Conservation (phyloP, 2,888 invertebrate genomes). For the Pegoplata infirma region DNA sequence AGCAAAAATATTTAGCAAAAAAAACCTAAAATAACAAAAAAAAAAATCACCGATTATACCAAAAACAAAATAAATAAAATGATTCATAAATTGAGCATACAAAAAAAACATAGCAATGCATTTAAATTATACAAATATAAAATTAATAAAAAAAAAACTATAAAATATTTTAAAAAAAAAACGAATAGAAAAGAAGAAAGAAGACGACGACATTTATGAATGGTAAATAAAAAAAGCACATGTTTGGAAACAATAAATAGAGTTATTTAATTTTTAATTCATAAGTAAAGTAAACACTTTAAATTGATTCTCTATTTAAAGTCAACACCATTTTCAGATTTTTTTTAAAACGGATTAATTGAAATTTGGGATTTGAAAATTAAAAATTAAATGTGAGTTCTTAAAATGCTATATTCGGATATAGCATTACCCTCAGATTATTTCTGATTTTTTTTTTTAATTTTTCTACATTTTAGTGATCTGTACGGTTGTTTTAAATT, state of each 20-base stretch:
- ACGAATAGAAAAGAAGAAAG: constrained; percentile 59
- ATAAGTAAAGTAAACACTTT: too few species aligned
- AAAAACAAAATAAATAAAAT: constrained; percentile 27
- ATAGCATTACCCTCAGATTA: too few species aligned
- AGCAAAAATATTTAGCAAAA: constrained; percentile 42
- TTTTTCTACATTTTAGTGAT: too few species aligned
- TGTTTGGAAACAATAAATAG: constrained; percentile 71
- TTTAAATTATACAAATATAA: constrained; percentile 62
- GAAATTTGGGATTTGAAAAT: too few species aligned
- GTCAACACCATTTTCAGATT: too few species aligned
- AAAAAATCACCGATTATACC: background rate
- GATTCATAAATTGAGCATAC: constrained; percentile 47
- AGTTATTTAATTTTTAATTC: background rate
- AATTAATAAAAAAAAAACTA: constrained; percentile 49
- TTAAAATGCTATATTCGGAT: too few species aligned
- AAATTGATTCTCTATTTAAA: too few species aligned
- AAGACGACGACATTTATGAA: constrained; percentile 63
- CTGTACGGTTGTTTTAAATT: too few species aligned
- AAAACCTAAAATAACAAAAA: background rate
- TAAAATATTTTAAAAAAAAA: constrained; percentile 56
- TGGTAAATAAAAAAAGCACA: constrained; percentile 76
- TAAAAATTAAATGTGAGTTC: too few species aligned
- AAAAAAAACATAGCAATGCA: constrained; percentile 64
- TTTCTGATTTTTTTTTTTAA: too few species aligned
- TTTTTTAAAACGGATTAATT: too few species aligned